Percentiles rank a stretch among this genome's conserved stretches.
Evolutionary conservation across 2,797 vertebrate genomes (phyloP).

Genomic region (Helicolenus hilgendorfi): DNA sequence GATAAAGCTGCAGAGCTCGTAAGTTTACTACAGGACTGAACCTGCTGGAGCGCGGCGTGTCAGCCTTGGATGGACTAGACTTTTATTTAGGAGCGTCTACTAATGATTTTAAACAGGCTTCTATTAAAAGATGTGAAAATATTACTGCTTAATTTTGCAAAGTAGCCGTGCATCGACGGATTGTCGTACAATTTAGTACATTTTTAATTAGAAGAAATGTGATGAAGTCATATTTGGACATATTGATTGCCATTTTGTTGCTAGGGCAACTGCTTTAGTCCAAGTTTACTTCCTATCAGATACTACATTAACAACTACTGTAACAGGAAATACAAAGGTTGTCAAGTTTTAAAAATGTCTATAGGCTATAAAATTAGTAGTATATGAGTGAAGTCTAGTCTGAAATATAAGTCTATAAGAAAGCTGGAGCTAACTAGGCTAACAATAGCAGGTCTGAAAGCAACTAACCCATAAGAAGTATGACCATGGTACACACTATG

Average conservation of each 20-base stretch:
- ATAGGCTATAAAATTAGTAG: too few species aligned
- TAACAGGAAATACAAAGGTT: not conserved
- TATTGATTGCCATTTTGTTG: not conserved
- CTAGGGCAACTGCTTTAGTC: not conserved
- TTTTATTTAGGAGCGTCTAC: not conserved
- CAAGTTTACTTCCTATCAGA: not conserved
- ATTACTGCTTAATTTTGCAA: fast-evolving
- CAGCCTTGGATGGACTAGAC: too few species aligned
- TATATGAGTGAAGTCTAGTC: not conserved
- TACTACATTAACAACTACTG: not conserved
- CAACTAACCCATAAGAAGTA: too few species aligned
- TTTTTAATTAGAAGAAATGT: not conserved
- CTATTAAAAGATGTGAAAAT: not conserved
- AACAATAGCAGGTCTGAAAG: not conserved
- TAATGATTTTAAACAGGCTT: not conserved
- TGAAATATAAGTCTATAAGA: too few species aligned
- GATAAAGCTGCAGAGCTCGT: not conserved
- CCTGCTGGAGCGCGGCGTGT: not conserved
- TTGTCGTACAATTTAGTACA: not conserved
- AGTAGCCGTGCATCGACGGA: not conserved
- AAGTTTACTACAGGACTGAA: not conserved
- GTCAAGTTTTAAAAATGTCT: not conserved
- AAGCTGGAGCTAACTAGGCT: not conserved
- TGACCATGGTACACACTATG: too few species aligned
- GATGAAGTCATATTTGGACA: not conserved